Evolutionary conservation across 1,140 invertebrate species (phyloP).

Genomic region (Cydia fagiglandana): DNA sequence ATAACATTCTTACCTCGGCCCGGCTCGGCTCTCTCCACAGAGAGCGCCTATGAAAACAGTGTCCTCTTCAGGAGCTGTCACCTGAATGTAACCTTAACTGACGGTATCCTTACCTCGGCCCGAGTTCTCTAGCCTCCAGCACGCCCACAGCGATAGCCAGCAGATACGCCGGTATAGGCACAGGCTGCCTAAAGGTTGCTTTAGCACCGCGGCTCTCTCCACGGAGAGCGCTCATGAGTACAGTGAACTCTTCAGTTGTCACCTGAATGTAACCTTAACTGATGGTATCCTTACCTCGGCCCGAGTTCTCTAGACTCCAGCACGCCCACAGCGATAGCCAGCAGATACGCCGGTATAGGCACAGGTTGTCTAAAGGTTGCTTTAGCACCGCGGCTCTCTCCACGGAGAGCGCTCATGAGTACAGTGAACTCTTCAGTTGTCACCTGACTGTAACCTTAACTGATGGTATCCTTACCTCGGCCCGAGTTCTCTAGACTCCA

Average conservation of each 20-base stretch:
- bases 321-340: constrained; percentile 93
- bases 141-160: constrained; percentile 94
- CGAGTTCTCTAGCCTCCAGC: constrained; percentile 87
- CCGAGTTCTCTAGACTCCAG: constrained; percentile 89
- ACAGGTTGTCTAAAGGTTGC: constrained; percentile 87
- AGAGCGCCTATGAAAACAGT: constrained; percentile 94
- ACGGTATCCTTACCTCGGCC: constrained; percentile 53
- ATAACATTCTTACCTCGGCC: constrained; percentile 77
- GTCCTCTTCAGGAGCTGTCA: constrained; percentile 81
- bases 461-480: constrained; percentile 75
- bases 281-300: constrained; percentile 74
- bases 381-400: constrained; percentile 64
- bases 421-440: constrained; percentile 84
- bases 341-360: constrained; percentile 87
- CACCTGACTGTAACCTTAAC: not conserved
- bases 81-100: not conserved
- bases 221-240: constrained; percentile 93
- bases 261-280: not conserved
- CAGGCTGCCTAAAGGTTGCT: constrained; percentile 86
- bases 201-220: constrained; percentile 66
- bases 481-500: constrained; percentile 87
- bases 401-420: constrained; percentile 92
- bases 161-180: constrained; percentile 88
- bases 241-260: constrained; percentile 82
- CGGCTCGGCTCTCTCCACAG: constrained; percentile 66